Percentiles rank a stretch among this genome's conserved stretches.
phyloP scores from a whole-genome alignment of 2,113 vertebrate species.

The Perca fluviatilis region DNA sequence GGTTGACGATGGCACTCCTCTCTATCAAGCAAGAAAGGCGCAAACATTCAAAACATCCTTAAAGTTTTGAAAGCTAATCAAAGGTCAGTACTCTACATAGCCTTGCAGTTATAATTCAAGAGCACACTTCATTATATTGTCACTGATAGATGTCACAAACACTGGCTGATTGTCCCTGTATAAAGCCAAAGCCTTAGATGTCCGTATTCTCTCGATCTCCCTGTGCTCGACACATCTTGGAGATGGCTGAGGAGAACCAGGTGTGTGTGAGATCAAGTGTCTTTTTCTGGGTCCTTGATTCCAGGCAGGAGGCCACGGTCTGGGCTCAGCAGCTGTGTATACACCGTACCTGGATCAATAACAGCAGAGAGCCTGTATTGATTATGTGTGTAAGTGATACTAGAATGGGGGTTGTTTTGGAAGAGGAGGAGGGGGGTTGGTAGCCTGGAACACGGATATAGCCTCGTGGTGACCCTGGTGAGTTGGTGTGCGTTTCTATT shows the following conservation, averaged over 20 bases:
- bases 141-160: slow-evolving; percentile 22
- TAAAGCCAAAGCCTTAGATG: slow-evolving; percentile 24
- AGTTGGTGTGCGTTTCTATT: neutral
- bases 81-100: neutral
- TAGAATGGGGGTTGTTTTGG: slow-evolving; percentile 63
- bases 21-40: neutral
- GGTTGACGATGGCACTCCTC: neutral
- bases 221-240: neutral
- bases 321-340: slow-evolving; percentile 69
- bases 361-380: slow-evolving; percentile 79
- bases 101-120: slow-evolving; percentile 6
- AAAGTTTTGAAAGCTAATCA: slow-evolving; percentile 20
- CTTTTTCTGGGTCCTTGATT: slow-evolving; percentile 63
- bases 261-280: slow-evolving; percentile 66
- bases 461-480: slow-evolving; percentile 33
- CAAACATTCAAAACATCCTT: neutral
- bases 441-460: slow-evolving; percentile 38
- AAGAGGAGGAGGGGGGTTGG: slow-evolving; percentile 25
- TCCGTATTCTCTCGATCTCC: slow-evolving; percentile 11
- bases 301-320: slow-evolving; percentile 59
- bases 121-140: slow-evolving; percentile 21
- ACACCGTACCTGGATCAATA: slow-evolving; percentile 77
- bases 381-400: slow-evolving; percentile 82
- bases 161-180: slow-evolving; percentile 2
- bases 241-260: slow-evolving; percentile 55